Evolutionary conservation across 2,888 invertebrate species (phyloP).

Genomic region (Bellardia bayeri): DNA sequence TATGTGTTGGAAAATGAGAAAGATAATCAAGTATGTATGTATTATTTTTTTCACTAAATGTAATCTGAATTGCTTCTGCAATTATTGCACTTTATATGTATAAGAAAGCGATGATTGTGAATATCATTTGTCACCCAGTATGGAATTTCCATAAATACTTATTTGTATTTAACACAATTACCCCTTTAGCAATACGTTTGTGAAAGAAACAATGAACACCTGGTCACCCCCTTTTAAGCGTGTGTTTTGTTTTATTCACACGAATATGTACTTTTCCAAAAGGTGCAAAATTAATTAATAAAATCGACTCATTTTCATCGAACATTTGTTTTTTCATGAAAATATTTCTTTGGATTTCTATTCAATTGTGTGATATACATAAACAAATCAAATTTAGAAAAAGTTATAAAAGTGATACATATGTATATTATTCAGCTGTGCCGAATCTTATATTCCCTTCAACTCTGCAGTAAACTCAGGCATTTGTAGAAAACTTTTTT

Average conservation of each 20-base stretch:
- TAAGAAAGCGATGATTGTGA: too few relatives aligned
- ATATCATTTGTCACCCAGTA: not conserved
- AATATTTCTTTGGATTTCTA: not conserved
- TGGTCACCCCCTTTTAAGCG: slow-evolving; percentile 3
- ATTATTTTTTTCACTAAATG: too few relatives aligned
- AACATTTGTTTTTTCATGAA: slow-evolving; percentile 11
- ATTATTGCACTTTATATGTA: too few relatives aligned
- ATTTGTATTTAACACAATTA: not conserved
- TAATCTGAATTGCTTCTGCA: too few relatives aligned
- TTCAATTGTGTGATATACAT: not conserved
- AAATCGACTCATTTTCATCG: not conserved
- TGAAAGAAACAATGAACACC: not conserved
- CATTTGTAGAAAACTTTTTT: too few relatives aligned
- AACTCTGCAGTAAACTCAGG: too few relatives aligned
- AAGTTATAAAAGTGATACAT: too few relatives aligned
- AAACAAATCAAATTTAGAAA: slow-evolving; percentile 15
- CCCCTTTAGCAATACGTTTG: not conserved
- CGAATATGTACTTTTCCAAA: slow-evolving; percentile 25
- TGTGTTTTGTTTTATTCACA: slow-evolving; percentile 20
- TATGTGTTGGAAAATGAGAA: not conserved
- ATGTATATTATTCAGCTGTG: too few relatives aligned
- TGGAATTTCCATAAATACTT: not conserved
- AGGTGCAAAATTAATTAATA: slow-evolving; percentile 11
- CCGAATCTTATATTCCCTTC: too few relatives aligned
- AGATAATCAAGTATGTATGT: not conserved